A percentile compares a stretch with the other conserved stretches of the same genome.
Conservation (phyloP, 2,113 vertebrate species). For the Eudorcas thomsonii region DNA sequence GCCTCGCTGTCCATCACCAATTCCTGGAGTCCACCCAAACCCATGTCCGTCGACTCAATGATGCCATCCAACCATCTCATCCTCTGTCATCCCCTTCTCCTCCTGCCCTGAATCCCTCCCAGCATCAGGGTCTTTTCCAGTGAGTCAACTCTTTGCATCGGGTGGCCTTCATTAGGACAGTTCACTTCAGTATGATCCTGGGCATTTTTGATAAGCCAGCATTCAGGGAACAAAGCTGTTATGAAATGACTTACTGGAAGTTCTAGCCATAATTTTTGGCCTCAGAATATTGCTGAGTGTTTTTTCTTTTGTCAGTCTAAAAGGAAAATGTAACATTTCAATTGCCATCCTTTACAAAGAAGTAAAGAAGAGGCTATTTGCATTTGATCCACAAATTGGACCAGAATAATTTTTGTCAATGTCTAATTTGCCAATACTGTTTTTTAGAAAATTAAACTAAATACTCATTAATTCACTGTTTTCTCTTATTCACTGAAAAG, state of each 20-base stretch:
- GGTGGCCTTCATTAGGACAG: slow-evolving; percentile 72
- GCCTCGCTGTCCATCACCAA: background rate
- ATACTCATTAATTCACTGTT: slow-evolving; percentile 79
- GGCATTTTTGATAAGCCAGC: slow-evolving; percentile 78
- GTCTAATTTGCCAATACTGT: slow-evolving; percentile 76
- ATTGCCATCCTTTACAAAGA: slow-evolving; percentile 77
- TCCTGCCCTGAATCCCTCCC: background rate
- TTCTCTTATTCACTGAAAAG: slow-evolving; percentile 73
- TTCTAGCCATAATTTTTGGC: slow-evolving; percentile 80
- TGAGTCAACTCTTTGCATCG: background rate
- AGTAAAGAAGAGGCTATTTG: slow-evolving; percentile 70
- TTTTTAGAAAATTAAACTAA: slow-evolving; percentile 70
- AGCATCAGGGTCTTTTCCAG: background rate
- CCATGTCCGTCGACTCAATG: no score
- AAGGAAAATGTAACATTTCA: slow-evolving; percentile 84
- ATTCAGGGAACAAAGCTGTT: slow-evolving; percentile 78
- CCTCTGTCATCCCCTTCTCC: background rate
- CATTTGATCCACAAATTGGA: slow-evolving; percentile 81
- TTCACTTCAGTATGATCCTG: slow-evolving; percentile 77
- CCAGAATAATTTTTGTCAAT: slow-evolving; percentile 79
- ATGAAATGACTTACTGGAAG: slow-evolving; percentile 77
- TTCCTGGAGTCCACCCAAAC: background rate
- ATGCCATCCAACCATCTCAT: no score
- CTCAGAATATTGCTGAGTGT: slow-evolving; percentile 78
- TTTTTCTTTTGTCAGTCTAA: slow-evolving; percentile 80